Conservation (phyloP, 2,113 vertebrate species). For the Cyprinus carpio region DNA sequence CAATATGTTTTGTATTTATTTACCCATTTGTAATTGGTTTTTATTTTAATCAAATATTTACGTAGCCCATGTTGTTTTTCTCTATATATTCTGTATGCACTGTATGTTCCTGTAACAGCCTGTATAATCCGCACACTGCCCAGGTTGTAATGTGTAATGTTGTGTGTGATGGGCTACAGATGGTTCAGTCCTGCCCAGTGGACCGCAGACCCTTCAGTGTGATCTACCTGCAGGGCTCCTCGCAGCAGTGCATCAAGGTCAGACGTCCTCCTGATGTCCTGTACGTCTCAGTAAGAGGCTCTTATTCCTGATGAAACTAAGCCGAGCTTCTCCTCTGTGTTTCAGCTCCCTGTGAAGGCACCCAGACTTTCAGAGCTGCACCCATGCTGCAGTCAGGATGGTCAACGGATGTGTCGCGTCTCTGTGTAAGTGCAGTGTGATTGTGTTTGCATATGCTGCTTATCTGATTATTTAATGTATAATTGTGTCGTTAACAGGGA, state of each 20-base stretch:
- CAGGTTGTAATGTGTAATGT: neutral
- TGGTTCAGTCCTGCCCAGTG: slow-evolving; percentile 87
- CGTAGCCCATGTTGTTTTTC: too few relatives aligned
- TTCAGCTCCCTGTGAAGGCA: slow-evolving; percentile 71
- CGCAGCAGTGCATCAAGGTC: slow-evolving; percentile 71
- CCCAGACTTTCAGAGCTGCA: slow-evolving; percentile 52
- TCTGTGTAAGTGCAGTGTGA: slow-evolving; percentile 61
- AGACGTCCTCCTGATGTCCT: neutral
- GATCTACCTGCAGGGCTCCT: slow-evolving; percentile 79
- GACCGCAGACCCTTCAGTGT: slow-evolving; percentile 89
- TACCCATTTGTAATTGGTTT: too few relatives aligned
- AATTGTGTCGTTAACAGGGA: slow-evolving; percentile 17
- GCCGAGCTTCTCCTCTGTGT: neutral
- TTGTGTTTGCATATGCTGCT: neutral
- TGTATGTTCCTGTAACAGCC: neutral
- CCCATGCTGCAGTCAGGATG: slow-evolving; percentile 63
- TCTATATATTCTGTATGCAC: too few relatives aligned
- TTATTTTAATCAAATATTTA: too few relatives aligned
- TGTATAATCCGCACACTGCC: neutral
- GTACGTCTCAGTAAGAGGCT: neutral
- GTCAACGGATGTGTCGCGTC: slow-evolving; percentile 53
- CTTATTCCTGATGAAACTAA: slow-evolving; percentile 1
- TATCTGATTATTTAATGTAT: neutral
- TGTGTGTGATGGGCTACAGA: slow-evolving; percentile 74
- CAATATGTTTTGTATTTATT: too few relatives aligned